Base-by-base conservation (phyloP, 1,140 invertebrate genomes). In the Caenorhabditis latens region DNA sequence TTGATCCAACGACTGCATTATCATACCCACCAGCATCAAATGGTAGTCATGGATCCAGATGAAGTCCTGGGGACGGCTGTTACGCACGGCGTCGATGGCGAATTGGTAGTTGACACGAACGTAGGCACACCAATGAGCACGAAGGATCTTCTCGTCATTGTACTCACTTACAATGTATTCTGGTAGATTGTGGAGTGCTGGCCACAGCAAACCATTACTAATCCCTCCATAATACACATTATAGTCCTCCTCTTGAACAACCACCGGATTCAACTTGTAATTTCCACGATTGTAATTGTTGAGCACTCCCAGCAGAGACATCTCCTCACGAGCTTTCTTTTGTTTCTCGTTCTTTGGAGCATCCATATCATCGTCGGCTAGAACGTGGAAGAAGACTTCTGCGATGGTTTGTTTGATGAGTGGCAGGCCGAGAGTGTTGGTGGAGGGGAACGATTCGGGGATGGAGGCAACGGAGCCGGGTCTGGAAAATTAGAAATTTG, bases 11-110 rank as follows among this genome's bases (percentile, higher is more conserved):
- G 65, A 85, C 71, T 92, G 91, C 92, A 92, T 92, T 19, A 92
- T 92, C 88, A 91, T 89, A 48, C 91, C 91, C 13, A 90, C 91
- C 40, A 92, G 84, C 91, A 92, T 91, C n/a, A 92, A 86, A 89
- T 90, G 91, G 71, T 92, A 92, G 83, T 92, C 91, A 79, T 92
- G 91, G 83, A 92, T 92, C 91, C 91, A 92, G 57, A 92, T 93
- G 83, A 92, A 92, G 79, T 92, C 91, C 50, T 90, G 91, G 16
- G 91, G 92, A 9, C 91, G 86, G 85, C 89, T 90, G 79, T 92
- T 92, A 42, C 91, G 84, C 4, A 93, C 92, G 32, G 91, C 91
- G 58, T 92, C 89, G 42, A 91, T 91, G 8, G 91, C 91, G 84
- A 92, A 92, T 84, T 92, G 91, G 63, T 92, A 92, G 65, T 92